phyloP scores from a whole-genome alignment of 2,888 invertebrate species.

The Trisateles emortualis region DNA sequence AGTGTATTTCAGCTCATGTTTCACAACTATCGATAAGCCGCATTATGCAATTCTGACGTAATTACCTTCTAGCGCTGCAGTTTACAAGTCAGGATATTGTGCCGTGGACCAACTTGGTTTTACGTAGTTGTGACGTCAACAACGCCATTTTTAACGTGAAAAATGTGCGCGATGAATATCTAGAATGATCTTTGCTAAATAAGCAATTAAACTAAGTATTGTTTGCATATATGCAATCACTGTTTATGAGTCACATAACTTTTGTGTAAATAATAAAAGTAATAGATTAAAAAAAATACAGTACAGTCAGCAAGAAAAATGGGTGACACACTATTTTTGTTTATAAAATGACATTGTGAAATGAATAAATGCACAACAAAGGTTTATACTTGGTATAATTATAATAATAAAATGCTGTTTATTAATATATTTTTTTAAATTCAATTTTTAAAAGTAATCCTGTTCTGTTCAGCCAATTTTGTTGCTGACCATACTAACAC shows the following conservation, averaged over 20 bases:
- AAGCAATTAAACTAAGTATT: neutral
- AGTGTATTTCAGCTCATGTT: slow-evolving; percentile 40
- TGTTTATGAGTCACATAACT: neutral
- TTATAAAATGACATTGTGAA: too few species aligned
- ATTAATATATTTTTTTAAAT: too few species aligned
- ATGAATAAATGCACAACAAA: too few species aligned
- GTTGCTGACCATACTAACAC: too few species aligned
- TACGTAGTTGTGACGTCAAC: slow-evolving; percentile 37
- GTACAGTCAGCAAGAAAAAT: too few species aligned
- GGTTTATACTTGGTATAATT: too few species aligned
- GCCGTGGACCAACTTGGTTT: slow-evolving; percentile 17
- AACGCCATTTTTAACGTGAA: slow-evolving; percentile 2
- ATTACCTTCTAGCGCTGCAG: slow-evolving; percentile 28
- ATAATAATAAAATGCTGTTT: too few species aligned
- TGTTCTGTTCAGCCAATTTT: too few species aligned
- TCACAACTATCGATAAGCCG: slow-evolving; percentile 51
- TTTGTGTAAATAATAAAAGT: neutral
- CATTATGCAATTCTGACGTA: slow-evolving; percentile 59
- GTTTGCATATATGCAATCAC: neutral
- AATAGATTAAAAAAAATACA: too few species aligned
- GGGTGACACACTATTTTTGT: too few species aligned
- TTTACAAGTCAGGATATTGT: slow-evolving; percentile 12
- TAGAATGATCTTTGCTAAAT: slow-evolving; percentile 6
- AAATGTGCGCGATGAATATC: slow-evolving; percentile 7
- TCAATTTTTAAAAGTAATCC: too few species aligned